These are phyloP conservation scores for Platysternon megacephalum DNA, from an alignment of 2,113 vertebrate species.

Conservation along the genomic window DNA sequence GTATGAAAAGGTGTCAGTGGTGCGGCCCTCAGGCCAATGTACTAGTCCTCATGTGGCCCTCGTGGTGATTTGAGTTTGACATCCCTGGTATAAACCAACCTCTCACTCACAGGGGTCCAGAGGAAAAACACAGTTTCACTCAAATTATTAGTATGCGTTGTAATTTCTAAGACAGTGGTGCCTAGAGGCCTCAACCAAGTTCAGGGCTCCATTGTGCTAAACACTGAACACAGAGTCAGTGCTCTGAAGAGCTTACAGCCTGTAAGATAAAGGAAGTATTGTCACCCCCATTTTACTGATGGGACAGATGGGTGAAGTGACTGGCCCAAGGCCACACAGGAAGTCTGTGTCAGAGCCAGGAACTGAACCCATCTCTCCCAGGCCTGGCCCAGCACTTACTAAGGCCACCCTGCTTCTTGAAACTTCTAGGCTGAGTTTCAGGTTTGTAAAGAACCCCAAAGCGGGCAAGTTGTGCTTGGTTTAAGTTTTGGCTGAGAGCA, in stretches of 20 bases:
- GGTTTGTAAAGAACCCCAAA: background rate
- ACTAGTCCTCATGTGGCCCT: no score
- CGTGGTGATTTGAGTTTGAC: no score
- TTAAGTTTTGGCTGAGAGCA: background rate
- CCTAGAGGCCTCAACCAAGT: background rate
- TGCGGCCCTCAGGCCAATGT: no score
- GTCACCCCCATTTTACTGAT: background rate
- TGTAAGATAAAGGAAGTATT: background rate
- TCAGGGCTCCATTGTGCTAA: background rate
- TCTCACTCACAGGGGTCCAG: background rate
- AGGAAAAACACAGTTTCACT: background rate
- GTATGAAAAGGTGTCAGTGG: no score
- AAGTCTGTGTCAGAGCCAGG: background rate
- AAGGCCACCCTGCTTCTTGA: background rate
- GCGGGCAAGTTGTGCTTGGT: background rate
- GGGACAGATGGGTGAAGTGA: background rate
- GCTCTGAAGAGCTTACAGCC: background rate
- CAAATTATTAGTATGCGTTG: background rate
- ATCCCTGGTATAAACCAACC: background rate
- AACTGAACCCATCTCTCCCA: background rate
- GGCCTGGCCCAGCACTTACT: background rate
- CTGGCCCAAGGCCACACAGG: background rate
- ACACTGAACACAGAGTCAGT: background rate
- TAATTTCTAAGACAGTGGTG: background rate
- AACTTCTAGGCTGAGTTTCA: background rate